Percentiles rank a stretch among this genome's conserved stretches.
These are phyloP conservation scores for Nannoperca australis DNA, from an alignment of 2,797 vertebrate genomes.

Conservation along the genomic window DNA sequence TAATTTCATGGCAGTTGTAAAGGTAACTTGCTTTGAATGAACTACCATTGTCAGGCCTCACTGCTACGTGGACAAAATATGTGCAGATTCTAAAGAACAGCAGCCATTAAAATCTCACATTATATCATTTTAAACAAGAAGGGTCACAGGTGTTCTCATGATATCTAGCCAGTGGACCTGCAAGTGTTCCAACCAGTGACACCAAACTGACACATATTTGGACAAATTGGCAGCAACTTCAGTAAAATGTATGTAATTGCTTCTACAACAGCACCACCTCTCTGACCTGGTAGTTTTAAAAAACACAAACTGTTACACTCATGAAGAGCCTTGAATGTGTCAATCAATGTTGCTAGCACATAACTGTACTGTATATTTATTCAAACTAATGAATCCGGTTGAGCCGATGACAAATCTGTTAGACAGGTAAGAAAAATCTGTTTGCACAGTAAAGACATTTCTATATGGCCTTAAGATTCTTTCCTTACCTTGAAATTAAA, in stretches of 20 bases:
- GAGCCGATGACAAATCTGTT: not conserved
- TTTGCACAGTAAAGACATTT: not conserved
- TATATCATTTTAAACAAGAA: not conserved
- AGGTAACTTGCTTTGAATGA: not conserved
- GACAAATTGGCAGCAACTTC: not conserved
- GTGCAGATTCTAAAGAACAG: not conserved
- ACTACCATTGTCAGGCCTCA: not conserved
- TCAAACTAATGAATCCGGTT: not conserved
- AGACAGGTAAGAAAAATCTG: not conserved
- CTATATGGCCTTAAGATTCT: not conserved
- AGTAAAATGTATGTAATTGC: not conserved
- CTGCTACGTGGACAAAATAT: not conserved
- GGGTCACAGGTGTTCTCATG: not conserved
- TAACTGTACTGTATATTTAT: not conserved
- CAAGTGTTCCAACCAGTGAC: not conserved
- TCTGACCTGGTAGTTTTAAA: not conserved
- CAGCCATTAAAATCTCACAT: conserved; percentile 7
- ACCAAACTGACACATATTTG: not conserved
- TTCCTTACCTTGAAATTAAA: not conserved
- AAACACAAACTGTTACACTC: not conserved
- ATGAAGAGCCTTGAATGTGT: not conserved
- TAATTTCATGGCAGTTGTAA: not conserved
- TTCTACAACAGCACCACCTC: conserved; percentile 37
- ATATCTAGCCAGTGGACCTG: not conserved
- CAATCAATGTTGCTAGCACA: not conserved